These are phyloP conservation scores for Chaetorhynchus papuensis DNA, from an alignment of 2,113 vertebrate genomes.

Conservation along the genomic window DNA sequence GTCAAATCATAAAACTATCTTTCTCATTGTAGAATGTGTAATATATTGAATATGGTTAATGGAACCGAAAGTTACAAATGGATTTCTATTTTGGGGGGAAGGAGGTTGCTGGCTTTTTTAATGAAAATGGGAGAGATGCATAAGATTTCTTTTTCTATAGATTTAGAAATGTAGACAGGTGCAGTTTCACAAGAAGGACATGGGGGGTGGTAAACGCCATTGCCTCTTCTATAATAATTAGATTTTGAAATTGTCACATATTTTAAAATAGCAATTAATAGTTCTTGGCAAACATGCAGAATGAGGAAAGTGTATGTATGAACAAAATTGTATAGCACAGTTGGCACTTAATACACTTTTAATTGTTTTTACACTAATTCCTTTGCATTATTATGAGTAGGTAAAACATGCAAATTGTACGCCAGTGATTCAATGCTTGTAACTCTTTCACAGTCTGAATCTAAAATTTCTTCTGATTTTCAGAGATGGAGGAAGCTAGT, in stretches of 20 bases:
- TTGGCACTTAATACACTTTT: slow-evolving; percentile 73
- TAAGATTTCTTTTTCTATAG: not conserved
- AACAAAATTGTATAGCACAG: slow-evolving; percentile 35
- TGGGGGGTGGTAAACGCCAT: not conserved
- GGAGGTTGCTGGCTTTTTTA: not conserved
- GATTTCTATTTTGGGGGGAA: not conserved
- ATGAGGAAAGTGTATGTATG: slow-evolving; percentile 54
- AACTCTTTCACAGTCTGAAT: slow-evolving; percentile 19
- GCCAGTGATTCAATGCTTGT: not conserved
- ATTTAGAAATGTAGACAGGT: slow-evolving; percentile 56
- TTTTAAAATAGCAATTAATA: slow-evolving; percentile 63
- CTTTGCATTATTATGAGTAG: slow-evolving; percentile 31
- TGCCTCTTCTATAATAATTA: slow-evolving; percentile 35
- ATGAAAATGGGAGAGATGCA: not conserved
- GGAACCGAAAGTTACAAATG: slow-evolving; percentile 63
- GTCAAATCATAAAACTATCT: slow-evolving; percentile 77
- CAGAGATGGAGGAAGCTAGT: slow-evolving; percentile 99
- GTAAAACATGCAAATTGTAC: slow-evolving; percentile 31
- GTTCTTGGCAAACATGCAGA: slow-evolving; percentile 49
- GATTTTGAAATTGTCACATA: slow-evolving; percentile 43
- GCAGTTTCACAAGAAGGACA: not conserved
- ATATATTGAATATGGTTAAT: slow-evolving; percentile 66
- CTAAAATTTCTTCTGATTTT: slow-evolving; percentile 66
- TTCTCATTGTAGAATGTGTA: slow-evolving; percentile 64
- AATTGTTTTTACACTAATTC: slow-evolving; percentile 66